phyloP scores from a whole-genome alignment of 2,797 vertebrate species.

The Pangasius sanitwongsei region DNA sequence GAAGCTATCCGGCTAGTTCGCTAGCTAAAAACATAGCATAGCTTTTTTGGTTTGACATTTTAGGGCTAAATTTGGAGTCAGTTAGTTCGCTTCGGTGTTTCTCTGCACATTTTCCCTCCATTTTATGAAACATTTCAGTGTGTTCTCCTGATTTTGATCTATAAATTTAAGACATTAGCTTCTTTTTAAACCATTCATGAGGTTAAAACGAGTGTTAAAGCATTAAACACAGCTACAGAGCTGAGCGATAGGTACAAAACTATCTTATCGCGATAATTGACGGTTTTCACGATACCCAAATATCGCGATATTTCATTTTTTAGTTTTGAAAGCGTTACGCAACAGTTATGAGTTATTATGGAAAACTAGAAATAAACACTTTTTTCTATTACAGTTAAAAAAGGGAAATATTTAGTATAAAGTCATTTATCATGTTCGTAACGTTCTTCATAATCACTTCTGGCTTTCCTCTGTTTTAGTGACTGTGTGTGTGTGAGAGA shows the following conservation, averaged over 20 bases:
- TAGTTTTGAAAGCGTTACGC: neutral
- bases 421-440: no score
- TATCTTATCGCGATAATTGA: neutral
- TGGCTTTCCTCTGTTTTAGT: neutral
- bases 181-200: no score
- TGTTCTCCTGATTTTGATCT: rapidly evolving
- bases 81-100: no score
- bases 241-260: neutral
- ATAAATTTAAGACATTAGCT: neutral
- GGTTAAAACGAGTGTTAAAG: neutral
- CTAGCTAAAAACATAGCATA: neutral
- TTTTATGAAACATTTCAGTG: neutral
- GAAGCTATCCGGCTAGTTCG: no score
- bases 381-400: neutral
- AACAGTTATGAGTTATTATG: neutral
- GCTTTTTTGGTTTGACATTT: neutral
- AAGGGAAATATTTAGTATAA: neutral
- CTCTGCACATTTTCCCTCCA: neutral
- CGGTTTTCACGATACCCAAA: neutral
- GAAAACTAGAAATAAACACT: neutral
- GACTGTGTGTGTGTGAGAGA: neutral
- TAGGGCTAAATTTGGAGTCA: neutral
- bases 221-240: neutral
- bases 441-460: no score
- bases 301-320: neutral